Evolutionary conservation across 2,113 vertebrate species (phyloP).

Genomic region (Podocnemis expansa): DNA sequence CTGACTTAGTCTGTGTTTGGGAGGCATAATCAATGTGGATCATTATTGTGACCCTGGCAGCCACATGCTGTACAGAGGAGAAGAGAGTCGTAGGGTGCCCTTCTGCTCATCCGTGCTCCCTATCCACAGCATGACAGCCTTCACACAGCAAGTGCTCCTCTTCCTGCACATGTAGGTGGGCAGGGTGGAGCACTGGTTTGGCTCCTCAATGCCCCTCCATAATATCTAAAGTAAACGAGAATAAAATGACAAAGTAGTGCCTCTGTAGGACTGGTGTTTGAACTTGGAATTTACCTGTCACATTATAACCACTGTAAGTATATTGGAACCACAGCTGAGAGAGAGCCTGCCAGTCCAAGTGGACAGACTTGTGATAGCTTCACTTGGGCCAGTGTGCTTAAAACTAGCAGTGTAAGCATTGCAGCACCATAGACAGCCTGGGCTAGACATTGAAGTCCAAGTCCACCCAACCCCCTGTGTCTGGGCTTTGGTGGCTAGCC

Average conservation of each 20-base stretch:
- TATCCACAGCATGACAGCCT: background rate
- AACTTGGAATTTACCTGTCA: background rate
- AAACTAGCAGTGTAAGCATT: background rate
- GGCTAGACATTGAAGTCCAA: background rate
- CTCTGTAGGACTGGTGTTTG: background rate
- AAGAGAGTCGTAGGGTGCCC: background rate
- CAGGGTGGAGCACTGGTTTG: rapidly evolving
- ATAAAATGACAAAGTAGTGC: background rate
- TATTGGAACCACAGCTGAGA: background rate
- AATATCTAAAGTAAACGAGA: background rate
- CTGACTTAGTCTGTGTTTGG: background rate
- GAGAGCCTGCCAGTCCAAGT: background rate
- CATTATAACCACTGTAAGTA: background rate
- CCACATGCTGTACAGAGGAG: background rate
- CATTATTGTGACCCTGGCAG: rapidly evolving
- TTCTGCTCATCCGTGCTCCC: background rate
- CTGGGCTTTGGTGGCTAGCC: background rate
- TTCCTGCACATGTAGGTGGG: background rate
- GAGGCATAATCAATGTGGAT: background rate
- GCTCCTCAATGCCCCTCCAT: background rate
- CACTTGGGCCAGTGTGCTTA: background rate
- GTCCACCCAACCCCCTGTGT: background rate
- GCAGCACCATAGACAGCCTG: background rate
- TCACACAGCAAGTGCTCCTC: background rate
- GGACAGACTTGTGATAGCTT: background rate